These are phyloP conservation scores for Scelioninae gen. 2 DNA, from an alignment of 2,888 invertebrate genomes.

Conservation along the genomic window DNA sequence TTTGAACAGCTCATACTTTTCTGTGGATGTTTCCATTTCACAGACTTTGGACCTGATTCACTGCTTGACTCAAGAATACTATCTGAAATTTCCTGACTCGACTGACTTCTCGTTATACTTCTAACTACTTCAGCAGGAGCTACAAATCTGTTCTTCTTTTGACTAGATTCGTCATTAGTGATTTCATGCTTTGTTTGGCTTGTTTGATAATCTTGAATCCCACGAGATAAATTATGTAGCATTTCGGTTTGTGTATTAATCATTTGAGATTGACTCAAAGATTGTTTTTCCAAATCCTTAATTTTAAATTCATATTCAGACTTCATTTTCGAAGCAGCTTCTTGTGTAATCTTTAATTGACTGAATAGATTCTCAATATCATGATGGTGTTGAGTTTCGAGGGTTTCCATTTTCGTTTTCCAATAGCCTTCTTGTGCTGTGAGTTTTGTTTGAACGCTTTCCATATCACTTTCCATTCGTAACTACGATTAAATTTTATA, in stretches of 20 bases:
- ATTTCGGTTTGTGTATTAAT: conserved; percentile 67
- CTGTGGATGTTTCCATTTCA: conserved; percentile 16
- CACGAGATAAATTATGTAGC: conserved; percentile 60
- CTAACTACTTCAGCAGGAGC: background rate
- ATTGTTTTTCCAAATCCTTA: conserved; percentile 66
- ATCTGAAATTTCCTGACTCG: conserved; percentile 32
- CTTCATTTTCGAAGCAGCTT: conserved; percentile 65
- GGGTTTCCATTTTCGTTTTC: conserved; percentile 70
- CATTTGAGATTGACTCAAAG: conserved; percentile 65
- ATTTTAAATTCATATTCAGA: conserved; percentile 70
- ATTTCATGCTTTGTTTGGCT: conserved; percentile 13
- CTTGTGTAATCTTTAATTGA: conserved; percentile 69
- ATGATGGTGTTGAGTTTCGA: conserved; percentile 68
- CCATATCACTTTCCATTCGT: conserved; percentile 63
- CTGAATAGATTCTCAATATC: conserved; percentile 70
- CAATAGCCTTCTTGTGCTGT: conserved; percentile 70
- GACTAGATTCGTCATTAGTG: conserved; percentile 18
- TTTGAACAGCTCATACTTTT: background rate
- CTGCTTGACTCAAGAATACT: conserved; percentile 42
- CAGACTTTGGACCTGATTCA: conserved; percentile 23
- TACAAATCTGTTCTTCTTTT: conserved; percentile 22
- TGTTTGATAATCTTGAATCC: conserved; percentile 45
- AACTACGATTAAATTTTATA: conserved; percentile 32
- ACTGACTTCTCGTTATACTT: background rate
- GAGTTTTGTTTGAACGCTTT: conserved; percentile 67